Base-by-base conservation (phyloP, 2,888 invertebrate species). In the Tetragnatha montana region DNA sequence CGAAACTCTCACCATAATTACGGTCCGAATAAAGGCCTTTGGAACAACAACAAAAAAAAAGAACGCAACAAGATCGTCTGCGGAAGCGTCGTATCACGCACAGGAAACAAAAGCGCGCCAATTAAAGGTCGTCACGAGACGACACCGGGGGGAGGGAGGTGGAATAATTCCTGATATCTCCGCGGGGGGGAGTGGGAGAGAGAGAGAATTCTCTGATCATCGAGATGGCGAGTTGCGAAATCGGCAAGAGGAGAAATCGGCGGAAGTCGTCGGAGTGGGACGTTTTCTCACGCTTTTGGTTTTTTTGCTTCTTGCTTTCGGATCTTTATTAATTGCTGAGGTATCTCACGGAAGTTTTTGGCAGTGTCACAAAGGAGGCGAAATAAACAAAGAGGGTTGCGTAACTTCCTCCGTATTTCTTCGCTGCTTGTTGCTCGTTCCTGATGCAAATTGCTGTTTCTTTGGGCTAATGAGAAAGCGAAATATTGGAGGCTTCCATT, bases 101-200 rank as follows among this genome's bases (percentile, higher is more conserved):
- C 89, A 81, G 89, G 89, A 89, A 89, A 80, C 89, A 84, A 89
- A 89, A 89, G 75, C 85, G 89, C 85, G 85, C 89, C 81, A 85
- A 89, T 89, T 89, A 85, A 81, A 85, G 89, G 81, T 86, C 85
- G 85, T 85, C 89, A 84, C 81, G 89, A 51, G 78, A 78, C 79
- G 78, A 85, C 85, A 79, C 85, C 70, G 79, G 78, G 78, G 35
- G 68, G n/a, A 10, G 14, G 14, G 8, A 17, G 17, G 60, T 17
- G 17, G 17, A 17, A 17, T 17, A 17, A 17, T 60, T 17, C 60
- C 60, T 60, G 35, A 35, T 35, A 35, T 35, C 35, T 35, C 35
- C 35, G 35, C 35, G 4, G 35, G 35, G 35, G 35, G 35, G 35
- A 35, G 35, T 35, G 35, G 35, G 35, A 35, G 35, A 35, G 35